Evolutionary conservation across 2,797 vertebrate species (phyloP).

Genomic region (Ibycter americanus): DNA sequence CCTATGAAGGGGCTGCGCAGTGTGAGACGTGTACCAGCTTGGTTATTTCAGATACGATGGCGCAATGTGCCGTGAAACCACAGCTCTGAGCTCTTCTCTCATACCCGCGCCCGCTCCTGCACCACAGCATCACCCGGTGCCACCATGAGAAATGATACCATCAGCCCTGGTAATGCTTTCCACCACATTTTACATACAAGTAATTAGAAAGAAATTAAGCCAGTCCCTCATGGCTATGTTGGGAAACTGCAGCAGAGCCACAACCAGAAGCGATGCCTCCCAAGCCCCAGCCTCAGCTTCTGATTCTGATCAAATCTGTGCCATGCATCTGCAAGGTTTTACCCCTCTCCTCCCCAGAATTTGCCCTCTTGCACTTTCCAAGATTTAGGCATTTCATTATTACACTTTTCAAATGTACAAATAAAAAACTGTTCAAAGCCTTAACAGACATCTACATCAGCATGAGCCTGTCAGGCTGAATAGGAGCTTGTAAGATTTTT

Average conservation of each 20-base stretch:
- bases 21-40: not conserved
- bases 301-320: fast-evolving
- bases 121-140: fast-evolving
- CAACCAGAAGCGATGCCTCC: not conserved
- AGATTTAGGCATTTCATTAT: not conserved
- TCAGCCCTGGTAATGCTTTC: fast-evolving
- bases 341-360: not conserved
- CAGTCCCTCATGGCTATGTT: not conserved
- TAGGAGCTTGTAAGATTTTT: not conserved
- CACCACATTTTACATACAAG: fast-evolving
- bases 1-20: not conserved
- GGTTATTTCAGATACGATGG: fast-evolving
- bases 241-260: not conserved
- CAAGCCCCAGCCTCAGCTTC: not conserved
- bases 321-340: not conserved
- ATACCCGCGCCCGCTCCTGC: fast-evolving
- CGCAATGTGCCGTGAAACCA: not conserved
- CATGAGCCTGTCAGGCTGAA: not conserved
- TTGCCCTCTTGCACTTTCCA: not conserved
- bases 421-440: not conserved
- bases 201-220: not conserved
- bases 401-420: not conserved
- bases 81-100: not conserved
- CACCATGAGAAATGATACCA: not conserved
- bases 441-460: not conserved